Evolutionary conservation across 1,140 invertebrate genomes (phyloP).

Genomic region (Drosophila punjabiensis): DNA sequence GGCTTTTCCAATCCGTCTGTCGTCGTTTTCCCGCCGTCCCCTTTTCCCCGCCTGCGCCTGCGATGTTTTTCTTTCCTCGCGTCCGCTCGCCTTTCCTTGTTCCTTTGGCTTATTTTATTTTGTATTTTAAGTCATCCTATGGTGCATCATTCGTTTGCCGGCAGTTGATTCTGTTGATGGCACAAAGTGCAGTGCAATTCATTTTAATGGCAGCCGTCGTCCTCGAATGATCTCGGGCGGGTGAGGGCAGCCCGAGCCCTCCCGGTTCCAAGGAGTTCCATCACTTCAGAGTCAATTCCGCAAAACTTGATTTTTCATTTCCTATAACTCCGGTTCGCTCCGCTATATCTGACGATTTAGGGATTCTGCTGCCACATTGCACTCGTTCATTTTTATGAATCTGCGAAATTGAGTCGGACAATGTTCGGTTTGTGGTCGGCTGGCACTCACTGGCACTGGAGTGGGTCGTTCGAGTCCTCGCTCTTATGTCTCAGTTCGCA

Average conservation of each 20-base stretch:
- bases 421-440: constrained; percentile 73
- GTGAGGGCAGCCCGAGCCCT: neutral
- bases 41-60: constrained; percentile 11
- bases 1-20: constrained; percentile 60
- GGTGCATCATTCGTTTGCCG: constrained; percentile 77
- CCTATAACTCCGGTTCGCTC: constrained; percentile 55
- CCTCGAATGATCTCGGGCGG: constrained; percentile 17
- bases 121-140: constrained; percentile 79
- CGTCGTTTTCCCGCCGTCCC: constrained; percentile 10
- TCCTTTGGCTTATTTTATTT: constrained; percentile 73
- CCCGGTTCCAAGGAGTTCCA: constrained; percentile 32
- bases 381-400: constrained; percentile 81
- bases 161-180: constrained; percentile 83
- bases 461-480: constrained; percentile 52
- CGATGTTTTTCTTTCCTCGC: constrained; percentile 20
- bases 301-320: constrained; percentile 83
- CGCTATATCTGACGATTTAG: constrained; percentile 61
- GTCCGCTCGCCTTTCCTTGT: constrained; percentile 26
- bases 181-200: constrained; percentile 84
- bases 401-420: constrained; percentile 78
- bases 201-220: constrained; percentile 76
- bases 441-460: constrained; percentile 19
- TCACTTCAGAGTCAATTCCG: constrained; percentile 84
- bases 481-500: constrained; percentile 44
- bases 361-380: constrained; percentile 47